Evolutionary conservation across 35 echinoderm and acorn worm species (phyloP).

Genomic region (Anneissia japonica): DNA sequence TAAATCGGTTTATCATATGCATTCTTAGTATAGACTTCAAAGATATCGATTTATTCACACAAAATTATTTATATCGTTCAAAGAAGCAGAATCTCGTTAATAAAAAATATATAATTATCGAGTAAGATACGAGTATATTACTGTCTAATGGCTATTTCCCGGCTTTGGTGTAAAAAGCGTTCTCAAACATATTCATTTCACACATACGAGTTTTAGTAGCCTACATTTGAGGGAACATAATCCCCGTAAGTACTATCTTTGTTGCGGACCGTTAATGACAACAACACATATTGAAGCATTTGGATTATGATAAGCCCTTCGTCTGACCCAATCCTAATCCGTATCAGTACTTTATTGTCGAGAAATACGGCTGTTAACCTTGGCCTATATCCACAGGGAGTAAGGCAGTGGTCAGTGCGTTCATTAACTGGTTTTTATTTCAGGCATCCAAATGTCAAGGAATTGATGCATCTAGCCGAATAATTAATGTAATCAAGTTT

Average conservation of each 20-base stretch:
- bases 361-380: neutral
- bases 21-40: neutral
- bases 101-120: neutral
- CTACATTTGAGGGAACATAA: neutral
- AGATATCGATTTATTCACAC: neutral
- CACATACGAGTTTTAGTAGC: neutral
- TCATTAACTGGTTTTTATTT: neutral
- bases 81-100: no score
- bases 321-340: neutral
- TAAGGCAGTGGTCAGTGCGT: neutral
- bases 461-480: neutral
- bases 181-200: neutral
- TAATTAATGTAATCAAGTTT: conserved; percentile 2
- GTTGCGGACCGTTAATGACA: neutral
- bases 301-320: neutral
- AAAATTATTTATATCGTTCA: neutral
- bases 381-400: neutral
- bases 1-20: neutral
- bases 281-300: conserved; percentile 1
- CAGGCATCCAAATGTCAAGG: neutral
- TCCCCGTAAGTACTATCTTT: neutral
- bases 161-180: neutral
- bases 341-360: neutral
- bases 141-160: neutral
- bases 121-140: neutral